These are phyloP conservation scores for Psophia crepitans DNA, from an alignment of 2,113 vertebrate species.

Conservation along the genomic window DNA sequence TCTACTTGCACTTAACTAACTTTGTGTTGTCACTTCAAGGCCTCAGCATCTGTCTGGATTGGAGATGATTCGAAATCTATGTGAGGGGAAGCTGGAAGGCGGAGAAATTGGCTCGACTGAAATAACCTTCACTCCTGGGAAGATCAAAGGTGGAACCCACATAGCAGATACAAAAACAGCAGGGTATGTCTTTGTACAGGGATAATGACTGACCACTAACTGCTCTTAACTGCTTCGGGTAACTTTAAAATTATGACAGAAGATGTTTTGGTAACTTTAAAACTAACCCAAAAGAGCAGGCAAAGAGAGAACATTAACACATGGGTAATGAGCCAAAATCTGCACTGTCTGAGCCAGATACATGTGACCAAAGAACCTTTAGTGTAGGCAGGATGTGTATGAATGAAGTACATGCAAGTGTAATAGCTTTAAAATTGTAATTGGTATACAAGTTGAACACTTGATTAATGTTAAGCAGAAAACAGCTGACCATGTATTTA, in stretches of 20 bases:
- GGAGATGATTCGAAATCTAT: constrained; percentile 87
- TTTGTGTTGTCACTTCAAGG: constrained; percentile 70
- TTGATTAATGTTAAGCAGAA: background rate
- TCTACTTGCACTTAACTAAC: background rate
- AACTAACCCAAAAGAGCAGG: background rate
- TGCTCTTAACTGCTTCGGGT: background rate
- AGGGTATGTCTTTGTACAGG: constrained; percentile 72
- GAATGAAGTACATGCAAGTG: background rate
- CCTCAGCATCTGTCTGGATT: constrained; percentile 94
- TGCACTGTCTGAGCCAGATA: background rate
- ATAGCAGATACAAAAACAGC: constrained; percentile 90
- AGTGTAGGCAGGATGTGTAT: background rate
- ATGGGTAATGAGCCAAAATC: background rate
- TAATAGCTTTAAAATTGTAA: background rate
- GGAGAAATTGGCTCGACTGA: constrained; percentile 89
- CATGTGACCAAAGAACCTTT: background rate
- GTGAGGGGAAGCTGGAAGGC: constrained; percentile 86
- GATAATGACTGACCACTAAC: background rate
- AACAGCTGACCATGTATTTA: background rate
- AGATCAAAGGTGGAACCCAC: constrained; percentile 86
- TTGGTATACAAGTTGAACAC: background rate
- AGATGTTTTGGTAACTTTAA: background rate
- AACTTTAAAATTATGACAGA: background rate
- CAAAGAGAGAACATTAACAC: background rate
- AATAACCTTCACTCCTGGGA: constrained; percentile 85